Conservation (phyloP, 2,113 vertebrate genomes). For the Chrysochloris asiatica region DNA sequence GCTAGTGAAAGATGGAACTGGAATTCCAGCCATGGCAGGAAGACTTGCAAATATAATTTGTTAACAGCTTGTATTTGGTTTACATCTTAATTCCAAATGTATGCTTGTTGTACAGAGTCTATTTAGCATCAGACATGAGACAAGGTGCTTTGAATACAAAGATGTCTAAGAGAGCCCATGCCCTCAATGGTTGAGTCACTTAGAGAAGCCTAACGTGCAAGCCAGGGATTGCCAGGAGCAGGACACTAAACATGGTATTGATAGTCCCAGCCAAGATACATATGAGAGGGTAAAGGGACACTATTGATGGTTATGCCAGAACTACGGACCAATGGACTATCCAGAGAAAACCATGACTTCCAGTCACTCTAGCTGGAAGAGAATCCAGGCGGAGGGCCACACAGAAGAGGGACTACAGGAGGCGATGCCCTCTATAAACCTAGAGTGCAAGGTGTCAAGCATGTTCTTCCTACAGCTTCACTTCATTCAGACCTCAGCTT, state of each 20-base stretch:
- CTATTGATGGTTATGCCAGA: background rate
- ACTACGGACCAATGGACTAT: background rate
- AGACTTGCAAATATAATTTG: background rate
- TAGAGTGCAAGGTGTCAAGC: background rate
- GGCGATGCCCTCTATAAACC: background rate
- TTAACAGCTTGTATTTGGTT: constrained; percentile 28
- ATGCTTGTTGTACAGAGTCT: background rate
- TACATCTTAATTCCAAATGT: constrained; percentile 15
- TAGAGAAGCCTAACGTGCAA: background rate
- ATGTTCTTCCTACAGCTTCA: background rate
- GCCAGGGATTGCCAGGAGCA: background rate
- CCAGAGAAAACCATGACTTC: background rate
- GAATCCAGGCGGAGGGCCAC: background rate
- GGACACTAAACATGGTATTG: background rate
- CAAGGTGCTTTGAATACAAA: background rate
- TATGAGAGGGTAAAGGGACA: background rate
- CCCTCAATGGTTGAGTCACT: background rate
- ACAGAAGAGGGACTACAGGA: background rate
- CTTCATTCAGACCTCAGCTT: background rate
- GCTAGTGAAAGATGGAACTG: background rate
- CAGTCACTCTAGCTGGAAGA: background rate
- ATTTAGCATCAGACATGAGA: background rate
- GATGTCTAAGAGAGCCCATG: background rate
- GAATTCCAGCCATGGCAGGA: constrained; percentile 10
- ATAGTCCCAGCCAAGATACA: background rate